Base-by-base conservation (phyloP, 2,888 invertebrate genomes). In the Tetragonula carbonaria region DNA sequence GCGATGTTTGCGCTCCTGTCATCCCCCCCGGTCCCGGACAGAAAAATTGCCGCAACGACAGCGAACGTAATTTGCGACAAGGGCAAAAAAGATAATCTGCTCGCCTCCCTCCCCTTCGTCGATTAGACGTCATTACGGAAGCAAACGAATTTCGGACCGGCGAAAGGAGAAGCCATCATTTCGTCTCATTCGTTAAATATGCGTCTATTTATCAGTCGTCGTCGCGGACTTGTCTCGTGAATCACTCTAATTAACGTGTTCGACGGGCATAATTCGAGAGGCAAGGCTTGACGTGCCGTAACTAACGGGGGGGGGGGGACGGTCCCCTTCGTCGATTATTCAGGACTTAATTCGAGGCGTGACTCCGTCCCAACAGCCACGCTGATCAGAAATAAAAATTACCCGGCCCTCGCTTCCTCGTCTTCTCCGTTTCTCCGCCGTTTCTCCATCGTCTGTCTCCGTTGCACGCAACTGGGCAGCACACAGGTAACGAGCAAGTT, bases 201-300 rank as follows among this genome's bases (percentile, higher is more conserved):
- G 8, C 77, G 53, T 70, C 87, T 84, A 87, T 88, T 87, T 89
- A 84, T 88, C 77, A 80, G 83, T 68, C 70, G 83, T 71, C 70
- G 66, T 75, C 71, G 85, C 71, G 65, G 76, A 70, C 75, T 67
- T 68, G 79, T 75, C 79, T 55, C 88, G 85, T 89, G 87, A 89
- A 88, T 89, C 88, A 86, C 73, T 75, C 85, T 89, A 89, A 89
- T 89, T 89, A 89, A 82, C 84, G 83, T 75, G 80, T 82, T 74
- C 86, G 63, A 68, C 66, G 83, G 79, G 67, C 21, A 72, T 75
- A 77, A 84, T 87, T 88, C 79, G 68, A 62, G 74, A 78, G 83
- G 68, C 78, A 76, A 89, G 87, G 84, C 86, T 28, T 74, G 79
- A 86, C 85, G 74, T 66, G 73, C 80, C 75, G 84, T 86, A 78